phyloP scores from a whole-genome alignment of 1,140 invertebrate species.

The Drosophila sp. region DNA sequence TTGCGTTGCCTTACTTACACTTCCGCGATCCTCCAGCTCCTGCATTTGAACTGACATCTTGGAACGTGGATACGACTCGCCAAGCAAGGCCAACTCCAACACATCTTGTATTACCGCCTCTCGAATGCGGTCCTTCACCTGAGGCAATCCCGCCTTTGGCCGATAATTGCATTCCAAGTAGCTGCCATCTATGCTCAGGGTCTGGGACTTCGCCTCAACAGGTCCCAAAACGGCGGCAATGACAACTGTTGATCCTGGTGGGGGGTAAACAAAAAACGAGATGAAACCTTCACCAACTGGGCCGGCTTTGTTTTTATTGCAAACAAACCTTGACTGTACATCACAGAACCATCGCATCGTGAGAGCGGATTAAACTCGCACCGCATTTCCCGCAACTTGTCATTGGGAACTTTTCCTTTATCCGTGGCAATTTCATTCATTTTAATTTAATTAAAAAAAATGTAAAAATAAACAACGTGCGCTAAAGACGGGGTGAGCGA shows the following conservation, averaged over 20 bases:
- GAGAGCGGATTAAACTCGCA: conserved; percentile 89
- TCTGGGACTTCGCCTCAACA: conserved; percentile 90
- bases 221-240: conserved; percentile 93
- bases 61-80: conserved; percentile 89
- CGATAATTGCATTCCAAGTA: conserved; percentile 90
- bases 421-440: conserved; percentile 35
- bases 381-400: conserved; percentile 83
- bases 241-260: conserved; percentile 89
- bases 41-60: conserved; percentile 91
- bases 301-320: conserved; percentile 68
- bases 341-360: conserved; percentile 89
- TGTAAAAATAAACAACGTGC: conserved; percentile 54
- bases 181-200: conserved; percentile 91
- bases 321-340: conserved; percentile 86
- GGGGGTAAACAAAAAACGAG: background rate
- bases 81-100: conserved; percentile 89
- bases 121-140: conserved; percentile 88
- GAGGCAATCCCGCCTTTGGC: conserved; percentile 89
- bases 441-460: conserved; percentile 20
- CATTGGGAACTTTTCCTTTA: conserved; percentile 11
- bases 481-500: background rate
- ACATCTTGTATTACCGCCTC: conserved; percentile 90
- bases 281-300: background rate
- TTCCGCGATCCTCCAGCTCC: conserved; percentile 93
- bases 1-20: conserved; percentile 84